Base-by-base conservation (phyloP, 2,888 invertebrate genomes). In the Cerastis rubricosa region DNA sequence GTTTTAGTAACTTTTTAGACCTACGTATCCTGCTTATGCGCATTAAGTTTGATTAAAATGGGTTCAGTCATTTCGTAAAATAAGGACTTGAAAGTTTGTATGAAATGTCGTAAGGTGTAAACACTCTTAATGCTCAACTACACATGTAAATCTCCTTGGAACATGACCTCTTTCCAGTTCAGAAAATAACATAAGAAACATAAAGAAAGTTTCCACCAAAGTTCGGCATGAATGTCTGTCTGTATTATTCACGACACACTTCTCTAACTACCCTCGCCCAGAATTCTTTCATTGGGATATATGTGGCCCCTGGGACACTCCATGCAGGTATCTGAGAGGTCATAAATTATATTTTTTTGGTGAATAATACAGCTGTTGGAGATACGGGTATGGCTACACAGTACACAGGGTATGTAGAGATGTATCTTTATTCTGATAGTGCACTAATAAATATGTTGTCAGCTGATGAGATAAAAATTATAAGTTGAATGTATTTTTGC, bases 181-280 rank as follows among this genome's bases (percentile, higher is more conserved):
- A 67, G n/a, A 67, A 35, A 69, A 71, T 61, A 47, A 78, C 61
- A 49, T 22, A 77, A 25, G 19, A 57, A 40, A 49, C 29, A 73
- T 66, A 72, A 68, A 73, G 54, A 71, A 78, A 74, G 17, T 74
- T 68, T 68, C 45, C 25, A 68, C 19, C 14, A 57, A 81, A 78
- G 54, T 82, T 82, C 35, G n/a, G 43, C 51, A 79, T 45, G 35
- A 69, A 78, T 74, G 67, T 65, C 61, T 74, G 67, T 65, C 61
- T 78, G 61, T 74, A 61, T 81, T 77, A 81, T 81, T 77, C 61
- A 72, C 17, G 47, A 22, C 59, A 73, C 47, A 61, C 40, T 66
- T 35, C 29, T 77, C 19, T 45, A 67, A 76, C 43, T 80, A 67
- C n/a, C 63, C 29, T 63, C 11, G 1, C 29, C n/a, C 9, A 51